Evolutionary conservation across 2,888 invertebrate species (phyloP).

Genomic region (Callimorpha dominula): DNA sequence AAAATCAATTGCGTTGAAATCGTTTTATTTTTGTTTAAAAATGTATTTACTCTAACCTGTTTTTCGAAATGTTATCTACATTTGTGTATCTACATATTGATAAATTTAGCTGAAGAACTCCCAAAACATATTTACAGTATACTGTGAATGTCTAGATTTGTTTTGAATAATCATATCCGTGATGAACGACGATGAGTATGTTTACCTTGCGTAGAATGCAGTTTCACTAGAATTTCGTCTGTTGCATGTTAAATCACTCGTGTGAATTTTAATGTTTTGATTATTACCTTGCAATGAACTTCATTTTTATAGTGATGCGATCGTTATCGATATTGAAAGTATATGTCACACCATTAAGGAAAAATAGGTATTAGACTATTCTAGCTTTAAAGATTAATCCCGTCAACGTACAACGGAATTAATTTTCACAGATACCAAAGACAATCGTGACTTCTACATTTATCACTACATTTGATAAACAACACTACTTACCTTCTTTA

Average conservation of each 20-base stretch:
- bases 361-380: not conserved
- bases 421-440: too few relatives aligned
- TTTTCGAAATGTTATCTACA: too few relatives aligned
- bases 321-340: conserved; percentile 5
- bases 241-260: conserved; percentile 43
- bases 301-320: conserved; percentile 27
- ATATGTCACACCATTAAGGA: not conserved
- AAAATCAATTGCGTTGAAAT: too few relatives aligned
- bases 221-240: conserved; percentile 49
- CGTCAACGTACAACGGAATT: too few relatives aligned
- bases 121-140: not conserved
- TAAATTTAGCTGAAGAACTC: not conserved
- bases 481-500: too few relatives aligned
- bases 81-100: not conserved
- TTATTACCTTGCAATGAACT: conserved; percentile 20
- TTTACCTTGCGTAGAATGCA: conserved; percentile 30
- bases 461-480: too few relatives aligned
- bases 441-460: too few relatives aligned
- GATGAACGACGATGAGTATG: conserved; percentile 1
- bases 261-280: conserved; percentile 53
- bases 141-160: not conserved
- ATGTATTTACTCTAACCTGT: too few relatives aligned
- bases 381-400: too few relatives aligned
- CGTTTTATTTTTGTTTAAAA: too few relatives aligned
- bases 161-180: conserved; percentile 2